These are phyloP conservation scores for Hedya salicella DNA, from an alignment of 2,888 invertebrate genomes.

Conservation along the genomic window DNA sequence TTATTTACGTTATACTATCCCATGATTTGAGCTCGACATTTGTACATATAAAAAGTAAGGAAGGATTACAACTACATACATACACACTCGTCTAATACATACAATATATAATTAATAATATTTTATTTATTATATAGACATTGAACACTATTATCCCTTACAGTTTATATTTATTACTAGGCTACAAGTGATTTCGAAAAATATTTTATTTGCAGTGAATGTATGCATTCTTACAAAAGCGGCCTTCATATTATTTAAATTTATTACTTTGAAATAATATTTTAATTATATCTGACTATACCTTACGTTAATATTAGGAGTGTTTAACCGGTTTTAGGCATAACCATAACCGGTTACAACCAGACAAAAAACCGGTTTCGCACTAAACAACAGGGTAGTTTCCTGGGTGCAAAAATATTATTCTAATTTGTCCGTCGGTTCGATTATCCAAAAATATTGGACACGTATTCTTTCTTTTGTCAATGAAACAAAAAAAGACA, in stretches of 20 bases:
- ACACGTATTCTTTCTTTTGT: no score
- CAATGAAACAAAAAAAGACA: no score
- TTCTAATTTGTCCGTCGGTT: no score
- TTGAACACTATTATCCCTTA: conserved; percentile 38
- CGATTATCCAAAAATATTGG: no score
- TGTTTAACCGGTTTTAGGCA: no score
- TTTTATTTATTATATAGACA: conserved; percentile 28
- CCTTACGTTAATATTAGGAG: no score
- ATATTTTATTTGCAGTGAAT: conserved; percentile 29
- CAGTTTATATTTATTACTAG: background rate
- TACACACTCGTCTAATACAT: conserved; percentile 4
- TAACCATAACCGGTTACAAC: no score
- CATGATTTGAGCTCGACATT: background rate
- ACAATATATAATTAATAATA: background rate
- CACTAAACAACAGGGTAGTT: no score
- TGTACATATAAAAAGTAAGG: conserved; percentile 24
- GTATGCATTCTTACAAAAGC: conserved; percentile 1
- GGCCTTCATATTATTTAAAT: background rate
- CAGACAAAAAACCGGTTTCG: no score
- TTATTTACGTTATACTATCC: no score
- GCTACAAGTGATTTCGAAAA: conserved; percentile 37
- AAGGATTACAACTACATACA: conserved; percentile 9
- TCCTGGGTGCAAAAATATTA: no score
- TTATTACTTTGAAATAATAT: background rate
- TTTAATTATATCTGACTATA: background rate